phyloP scores from a whole-genome alignment of 2,113 vertebrate genomes.

The Pica pica region DNA sequence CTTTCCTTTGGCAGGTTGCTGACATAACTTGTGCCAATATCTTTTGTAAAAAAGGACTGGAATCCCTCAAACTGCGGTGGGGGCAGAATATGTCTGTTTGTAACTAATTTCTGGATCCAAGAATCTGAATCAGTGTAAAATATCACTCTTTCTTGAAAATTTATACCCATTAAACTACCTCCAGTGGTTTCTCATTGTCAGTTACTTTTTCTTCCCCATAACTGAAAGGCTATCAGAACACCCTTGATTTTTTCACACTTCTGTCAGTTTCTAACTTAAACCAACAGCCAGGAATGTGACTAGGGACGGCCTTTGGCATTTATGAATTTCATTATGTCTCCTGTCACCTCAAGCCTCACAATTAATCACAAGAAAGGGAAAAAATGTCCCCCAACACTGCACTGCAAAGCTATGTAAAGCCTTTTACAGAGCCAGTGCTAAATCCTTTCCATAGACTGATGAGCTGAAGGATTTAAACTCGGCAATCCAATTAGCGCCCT shows the following conservation, averaged over 20 bases:
- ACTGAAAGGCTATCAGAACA: slow-evolving; percentile 26
- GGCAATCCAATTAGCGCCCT: slow-evolving; percentile 51
- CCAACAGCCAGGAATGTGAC: slow-evolving; percentile 65
- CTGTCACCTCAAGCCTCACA: slow-evolving; percentile 55
- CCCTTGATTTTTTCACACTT: slow-evolving; percentile 66
- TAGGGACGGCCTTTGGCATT: slow-evolving; percentile 58
- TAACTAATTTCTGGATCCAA: slow-evolving; percentile 8
- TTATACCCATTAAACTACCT: slow-evolving; percentile 25
- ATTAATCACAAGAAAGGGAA: slow-evolving; percentile 59
- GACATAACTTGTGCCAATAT: neutral
- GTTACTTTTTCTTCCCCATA: slow-evolving; percentile 11
- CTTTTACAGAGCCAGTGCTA: slow-evolving; percentile 45
- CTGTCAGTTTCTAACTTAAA: slow-evolving; percentile 60
- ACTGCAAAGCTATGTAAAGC: slow-evolving; percentile 41
- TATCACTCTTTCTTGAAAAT: neutral
- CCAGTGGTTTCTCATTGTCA: slow-evolving; percentile 35
- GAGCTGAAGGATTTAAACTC: slow-evolving; percentile 50
- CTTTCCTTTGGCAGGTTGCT: neutral
- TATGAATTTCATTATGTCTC: slow-evolving; percentile 66
- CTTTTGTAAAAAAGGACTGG: neutral
- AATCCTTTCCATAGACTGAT: slow-evolving; percentile 32
- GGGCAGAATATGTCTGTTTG: neutral
- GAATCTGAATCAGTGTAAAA: neutral
- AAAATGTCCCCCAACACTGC: neutral
- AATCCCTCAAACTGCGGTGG: neutral